Evolutionary conservation across 2,888 invertebrate genomes (phyloP).

Genomic region (Acanthosepion lycidas): DNA sequence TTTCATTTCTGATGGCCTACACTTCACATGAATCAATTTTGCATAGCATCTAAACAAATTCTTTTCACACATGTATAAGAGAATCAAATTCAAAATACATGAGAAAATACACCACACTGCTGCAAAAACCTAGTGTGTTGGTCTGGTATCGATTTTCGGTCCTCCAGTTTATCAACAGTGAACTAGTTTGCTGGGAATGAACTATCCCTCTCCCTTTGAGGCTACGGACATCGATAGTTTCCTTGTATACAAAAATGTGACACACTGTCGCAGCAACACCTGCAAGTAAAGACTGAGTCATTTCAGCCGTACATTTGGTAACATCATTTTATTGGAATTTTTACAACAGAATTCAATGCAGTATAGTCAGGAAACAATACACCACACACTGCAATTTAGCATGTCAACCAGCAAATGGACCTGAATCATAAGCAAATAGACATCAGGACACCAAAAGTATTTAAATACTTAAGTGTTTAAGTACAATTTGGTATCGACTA

Average conservation of each 20-base stretch:
- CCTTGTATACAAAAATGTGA: conserved; percentile 33
- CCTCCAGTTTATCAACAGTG: conserved; percentile 23
- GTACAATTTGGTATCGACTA: neutral
- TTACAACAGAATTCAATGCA: conserved; percentile 23
- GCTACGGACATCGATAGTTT: conserved; percentile 33
- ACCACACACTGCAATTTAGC: conserved; percentile 33
- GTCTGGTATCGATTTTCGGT: conserved; percentile 23
- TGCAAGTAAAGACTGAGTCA: conserved; percentile 33
- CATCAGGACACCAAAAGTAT: neutral
- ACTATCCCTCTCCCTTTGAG: conserved; percentile 33
- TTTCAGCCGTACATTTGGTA: conserved; percentile 23
- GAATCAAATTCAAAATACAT: conserved; percentile 33
- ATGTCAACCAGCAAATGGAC: neutral
- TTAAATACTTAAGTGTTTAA: neutral
- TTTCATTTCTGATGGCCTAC: conserved; percentile 23
- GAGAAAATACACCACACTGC: conserved; percentile 33
- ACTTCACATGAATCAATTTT: conserved; percentile 33
- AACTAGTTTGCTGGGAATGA: conserved; percentile 23
- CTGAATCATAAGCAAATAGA: neutral
- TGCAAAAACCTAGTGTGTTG: conserved; percentile 33
- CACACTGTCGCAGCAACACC: conserved; percentile 23
- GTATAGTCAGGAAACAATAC: conserved; percentile 6
- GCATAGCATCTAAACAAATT: conserved; percentile 33
- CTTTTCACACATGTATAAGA: conserved; percentile 33
- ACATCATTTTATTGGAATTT: conserved; percentile 33